phyloP scores from a whole-genome alignment of 2,113 vertebrate genomes.

The Dinomys branickii region DNA sequence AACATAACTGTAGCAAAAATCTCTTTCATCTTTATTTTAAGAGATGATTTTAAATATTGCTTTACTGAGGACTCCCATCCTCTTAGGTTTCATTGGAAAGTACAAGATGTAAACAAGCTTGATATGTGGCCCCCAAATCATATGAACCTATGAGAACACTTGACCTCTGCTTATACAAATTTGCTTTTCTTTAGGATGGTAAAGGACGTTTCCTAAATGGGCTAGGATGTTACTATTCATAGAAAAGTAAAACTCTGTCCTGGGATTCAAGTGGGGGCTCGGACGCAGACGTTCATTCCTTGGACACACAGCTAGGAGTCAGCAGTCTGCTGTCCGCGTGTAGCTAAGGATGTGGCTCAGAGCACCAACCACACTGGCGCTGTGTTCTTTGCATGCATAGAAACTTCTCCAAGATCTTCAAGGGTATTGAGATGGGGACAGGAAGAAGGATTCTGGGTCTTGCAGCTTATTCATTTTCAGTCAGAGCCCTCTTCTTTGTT shows the following conservation, averaged over 20 bases:
- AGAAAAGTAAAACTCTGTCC: background rate
- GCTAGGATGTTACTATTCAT: background rate
- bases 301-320: background rate
- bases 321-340: background rate
- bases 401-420: background rate
- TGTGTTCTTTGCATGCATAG: background rate
- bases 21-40: background rate
- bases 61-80: background rate
- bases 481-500: background rate
- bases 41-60: background rate
- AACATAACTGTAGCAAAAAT: background rate
- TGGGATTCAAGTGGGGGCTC: background rate
- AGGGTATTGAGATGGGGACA: rapidly evolving
- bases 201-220: background rate
- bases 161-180: background rate
- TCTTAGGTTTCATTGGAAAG: background rate
- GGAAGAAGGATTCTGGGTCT: background rate
- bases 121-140: background rate
- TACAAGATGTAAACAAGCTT: background rate
- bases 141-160: background rate
- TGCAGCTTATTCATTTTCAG: background rate
- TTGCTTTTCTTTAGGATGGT: background rate
- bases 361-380: background rate
- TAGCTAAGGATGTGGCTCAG: background rate
- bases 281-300: background rate